Evolutionary conservation across 2,113 vertebrate species (phyloP).

Genomic region (Cyanoderma ruficeps): DNA sequence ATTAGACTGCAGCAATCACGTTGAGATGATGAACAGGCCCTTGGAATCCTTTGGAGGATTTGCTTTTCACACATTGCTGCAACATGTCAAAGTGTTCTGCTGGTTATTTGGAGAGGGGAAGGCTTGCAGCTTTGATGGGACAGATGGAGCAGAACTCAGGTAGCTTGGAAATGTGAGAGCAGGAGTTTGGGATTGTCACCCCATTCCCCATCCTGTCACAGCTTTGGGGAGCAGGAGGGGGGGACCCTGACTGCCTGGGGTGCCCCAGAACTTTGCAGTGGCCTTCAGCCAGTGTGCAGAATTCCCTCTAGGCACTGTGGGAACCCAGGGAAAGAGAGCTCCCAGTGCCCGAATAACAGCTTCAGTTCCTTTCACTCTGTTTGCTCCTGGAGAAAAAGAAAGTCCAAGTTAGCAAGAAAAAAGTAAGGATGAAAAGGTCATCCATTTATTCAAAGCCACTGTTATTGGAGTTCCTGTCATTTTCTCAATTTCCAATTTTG

Average conservation of each 20-base stretch:
- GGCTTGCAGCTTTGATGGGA: background rate
- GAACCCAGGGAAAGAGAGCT: background rate
- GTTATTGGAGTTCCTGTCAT: background rate
- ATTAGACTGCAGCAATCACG: background rate
- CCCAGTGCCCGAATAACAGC: background rate
- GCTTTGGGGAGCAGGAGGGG: background rate
- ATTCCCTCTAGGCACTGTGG: background rate
- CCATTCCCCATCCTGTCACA: background rate
- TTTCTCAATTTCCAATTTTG: background rate
- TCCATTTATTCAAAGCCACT: background rate
- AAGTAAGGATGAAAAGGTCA: background rate
- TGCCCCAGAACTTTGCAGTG: background rate
- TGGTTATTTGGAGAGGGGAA: background rate
- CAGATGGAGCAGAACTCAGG: background rate
- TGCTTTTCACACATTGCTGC: background rate
- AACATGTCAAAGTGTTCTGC: background rate
- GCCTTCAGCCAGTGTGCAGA: background rate
- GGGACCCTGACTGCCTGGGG: fast-evolving
- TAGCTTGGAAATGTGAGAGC: background rate
- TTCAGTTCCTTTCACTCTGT: background rate
- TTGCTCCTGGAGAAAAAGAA: background rate
- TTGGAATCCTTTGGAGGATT: background rate
- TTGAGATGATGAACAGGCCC: background rate
- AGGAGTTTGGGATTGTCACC: background rate
- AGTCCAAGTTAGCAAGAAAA: background rate